phyloP scores from a whole-genome alignment of 2,797 vertebrate genomes.

The Sebastes vulpes region DNA sequence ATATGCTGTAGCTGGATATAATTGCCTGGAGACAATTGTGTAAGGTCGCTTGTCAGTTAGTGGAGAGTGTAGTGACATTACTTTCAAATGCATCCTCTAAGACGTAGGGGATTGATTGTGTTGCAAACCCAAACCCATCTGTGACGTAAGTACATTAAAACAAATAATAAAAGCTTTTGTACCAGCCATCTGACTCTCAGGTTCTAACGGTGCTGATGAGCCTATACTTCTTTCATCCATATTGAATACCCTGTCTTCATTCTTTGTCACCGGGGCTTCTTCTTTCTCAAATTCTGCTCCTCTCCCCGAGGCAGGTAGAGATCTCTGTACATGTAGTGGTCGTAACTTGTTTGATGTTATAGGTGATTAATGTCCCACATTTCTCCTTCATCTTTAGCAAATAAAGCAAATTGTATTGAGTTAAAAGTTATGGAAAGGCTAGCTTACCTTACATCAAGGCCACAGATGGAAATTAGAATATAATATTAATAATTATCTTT shows the following conservation, averaged over 20 bases:
- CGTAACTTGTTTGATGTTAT: not conserved
- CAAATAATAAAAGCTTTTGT: not conserved
- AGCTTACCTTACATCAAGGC: not conserved
- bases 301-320: not conserved
- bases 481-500: too few species aligned
- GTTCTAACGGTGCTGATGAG: not conserved
- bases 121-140: not conserved
- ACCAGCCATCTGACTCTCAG: conserved; percentile 4
- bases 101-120: not conserved
- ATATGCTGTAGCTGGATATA: not conserved
- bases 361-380: not conserved
- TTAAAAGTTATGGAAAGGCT: not conserved
- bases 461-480: not conserved
- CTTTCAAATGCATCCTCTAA: not conserved
- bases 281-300: not conserved
- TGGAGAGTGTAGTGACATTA: not conserved
- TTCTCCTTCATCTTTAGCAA: not conserved
- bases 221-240: not conserved
- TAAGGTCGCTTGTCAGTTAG: not conserved
- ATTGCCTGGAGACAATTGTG: not conserved
- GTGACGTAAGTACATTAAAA: conserved; percentile 6
- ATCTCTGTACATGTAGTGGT: not conserved
- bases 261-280: not conserved
- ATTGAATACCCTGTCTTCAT: not conserved
- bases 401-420: not conserved